Percentiles rank a stretch among this genome's conserved stretches.
These are phyloP conservation scores for Castor canadensis DNA, from an alignment of 2,113 vertebrate genomes.

Conservation along the genomic window DNA sequence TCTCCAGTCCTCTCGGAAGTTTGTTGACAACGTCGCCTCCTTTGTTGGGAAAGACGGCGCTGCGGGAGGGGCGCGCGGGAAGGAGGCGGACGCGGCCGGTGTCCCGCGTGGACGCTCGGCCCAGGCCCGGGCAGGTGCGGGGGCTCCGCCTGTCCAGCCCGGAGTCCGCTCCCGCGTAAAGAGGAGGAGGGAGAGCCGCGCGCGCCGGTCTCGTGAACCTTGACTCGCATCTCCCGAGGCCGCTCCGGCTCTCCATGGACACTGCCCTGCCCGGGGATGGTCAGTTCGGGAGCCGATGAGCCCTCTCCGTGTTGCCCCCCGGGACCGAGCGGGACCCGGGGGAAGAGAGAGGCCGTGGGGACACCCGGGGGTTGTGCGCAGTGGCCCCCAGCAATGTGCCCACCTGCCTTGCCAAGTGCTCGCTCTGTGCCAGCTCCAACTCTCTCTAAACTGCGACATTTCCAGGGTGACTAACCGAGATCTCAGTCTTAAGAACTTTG, in stretches of 20 bases:
- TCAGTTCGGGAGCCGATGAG: background rate
- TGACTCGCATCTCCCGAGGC: slow-evolving; percentile 61
- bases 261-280: slow-evolving; percentile 29
- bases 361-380: no score
- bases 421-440: background rate
- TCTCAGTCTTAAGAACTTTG: slow-evolving; percentile 36
- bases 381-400: no score
- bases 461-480: slow-evolving; percentile 58
- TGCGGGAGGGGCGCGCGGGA: background rate
- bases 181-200: background rate
- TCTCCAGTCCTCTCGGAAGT: slow-evolving; percentile 36
- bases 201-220: background rate
- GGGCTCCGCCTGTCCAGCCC: no score
- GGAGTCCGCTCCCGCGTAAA: background rate
- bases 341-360: background rate
- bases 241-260: background rate
- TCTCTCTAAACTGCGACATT: slow-evolving; percentile 2
- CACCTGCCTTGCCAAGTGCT: background rate
- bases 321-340: background rate
- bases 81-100: background rate
- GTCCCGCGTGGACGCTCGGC: no score
- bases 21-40: slow-evolving; percentile 82
- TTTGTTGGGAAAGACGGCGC: slow-evolving; percentile 80
- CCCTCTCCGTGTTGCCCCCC: background rate
- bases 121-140: no score